A percentile compares a stretch with the other conserved stretches of the same genome.
Evolutionary conservation across 2,113 vertebrate species (phyloP).

Genomic region (Pleuronectes platessa): DNA sequence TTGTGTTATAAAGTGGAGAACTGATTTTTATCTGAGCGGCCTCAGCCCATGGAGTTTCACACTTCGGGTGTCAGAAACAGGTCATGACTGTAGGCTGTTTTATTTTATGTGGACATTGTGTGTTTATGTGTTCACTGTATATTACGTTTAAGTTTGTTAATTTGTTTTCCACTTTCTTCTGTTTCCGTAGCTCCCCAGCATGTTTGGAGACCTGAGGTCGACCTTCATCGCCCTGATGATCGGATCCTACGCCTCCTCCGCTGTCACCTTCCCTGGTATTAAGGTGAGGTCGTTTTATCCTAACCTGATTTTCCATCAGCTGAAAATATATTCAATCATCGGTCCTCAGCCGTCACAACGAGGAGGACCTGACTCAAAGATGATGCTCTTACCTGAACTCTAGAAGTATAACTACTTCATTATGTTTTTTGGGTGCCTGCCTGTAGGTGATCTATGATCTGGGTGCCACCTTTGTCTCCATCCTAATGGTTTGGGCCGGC

Average conservation of each 20-base stretch:
- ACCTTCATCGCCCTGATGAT: conserved; percentile 99
- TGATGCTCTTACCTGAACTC: not conserved
- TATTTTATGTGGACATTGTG: no score
- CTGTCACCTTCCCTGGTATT: conserved; percentile 96
- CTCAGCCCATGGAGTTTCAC: not conserved
- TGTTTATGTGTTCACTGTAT: not conserved
- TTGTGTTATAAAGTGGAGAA: not conserved
- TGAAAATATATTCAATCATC: no score
- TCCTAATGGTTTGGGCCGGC: conserved; percentile 92
- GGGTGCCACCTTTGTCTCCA: conserved; percentile 90
- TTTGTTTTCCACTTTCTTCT: not conserved
- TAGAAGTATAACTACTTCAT: not conserved
- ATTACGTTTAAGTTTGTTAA: not conserved
- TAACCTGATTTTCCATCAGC: no score
- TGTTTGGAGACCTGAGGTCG: conserved; percentile 97
- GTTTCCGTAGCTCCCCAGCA: conserved; percentile 90
- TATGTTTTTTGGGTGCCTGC: conserved; percentile 66
- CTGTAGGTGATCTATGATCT: conserved; percentile 94
- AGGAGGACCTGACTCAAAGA: no score
- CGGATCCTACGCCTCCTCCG: conserved; percentile 97
- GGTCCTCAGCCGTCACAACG: no score
- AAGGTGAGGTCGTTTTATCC: conserved; percentile 82
- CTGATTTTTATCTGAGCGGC: not conserved
- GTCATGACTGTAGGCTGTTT: not conserved
- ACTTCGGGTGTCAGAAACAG: not conserved